phyloP scores from a whole-genome alignment of 2,888 invertebrate genomes.

The Polymixis lichenea region DNA sequence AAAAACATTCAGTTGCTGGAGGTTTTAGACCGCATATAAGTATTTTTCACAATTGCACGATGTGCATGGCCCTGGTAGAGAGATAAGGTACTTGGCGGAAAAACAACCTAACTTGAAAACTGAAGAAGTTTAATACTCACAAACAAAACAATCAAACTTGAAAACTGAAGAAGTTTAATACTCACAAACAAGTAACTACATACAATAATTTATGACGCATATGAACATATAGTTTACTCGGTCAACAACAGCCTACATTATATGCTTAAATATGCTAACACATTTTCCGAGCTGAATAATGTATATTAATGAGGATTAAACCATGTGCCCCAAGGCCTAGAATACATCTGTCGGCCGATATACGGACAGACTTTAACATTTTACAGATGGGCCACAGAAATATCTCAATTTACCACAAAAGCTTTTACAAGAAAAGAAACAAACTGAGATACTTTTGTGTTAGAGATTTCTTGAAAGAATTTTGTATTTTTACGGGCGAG shows the following conservation, averaged over 20 bases:
- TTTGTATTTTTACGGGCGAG: constrained; percentile 15
- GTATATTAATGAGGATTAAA: constrained; percentile 58
- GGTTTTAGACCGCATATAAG: constrained; percentile 1
- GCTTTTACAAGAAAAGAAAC: constrained; percentile 8
- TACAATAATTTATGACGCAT: constrained; percentile 38
- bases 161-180: constrained; percentile 44
- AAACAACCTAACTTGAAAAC: constrained; percentile 40
- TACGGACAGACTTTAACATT: constrained; percentile 26
- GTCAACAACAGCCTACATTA: constrained; percentile 38
- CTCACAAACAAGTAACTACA: constrained; percentile 1
- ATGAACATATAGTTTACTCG: constrained; percentile 36
- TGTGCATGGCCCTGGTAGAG: constrained; percentile 26
- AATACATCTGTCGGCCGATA: constrained; percentile 42
- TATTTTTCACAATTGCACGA: constrained; percentile 23
- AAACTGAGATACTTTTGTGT: constrained; percentile 6
- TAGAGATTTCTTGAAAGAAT: constrained; percentile 5
- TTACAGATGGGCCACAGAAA: constrained; percentile 17
- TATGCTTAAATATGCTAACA: constrained; percentile 57
- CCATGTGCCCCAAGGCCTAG: constrained; percentile 47
- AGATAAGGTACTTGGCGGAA: constrained; percentile 36
- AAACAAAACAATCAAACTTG: constrained; percentile 33
- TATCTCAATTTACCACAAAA: constrained; percentile 36
- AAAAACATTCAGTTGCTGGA: not conserved
- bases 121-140: constrained; percentile 43
- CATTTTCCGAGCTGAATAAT: constrained; percentile 59